Conservation (phyloP, 35 echinoderm and acorn worm species). For the Ophioderma brevispina region DNA sequence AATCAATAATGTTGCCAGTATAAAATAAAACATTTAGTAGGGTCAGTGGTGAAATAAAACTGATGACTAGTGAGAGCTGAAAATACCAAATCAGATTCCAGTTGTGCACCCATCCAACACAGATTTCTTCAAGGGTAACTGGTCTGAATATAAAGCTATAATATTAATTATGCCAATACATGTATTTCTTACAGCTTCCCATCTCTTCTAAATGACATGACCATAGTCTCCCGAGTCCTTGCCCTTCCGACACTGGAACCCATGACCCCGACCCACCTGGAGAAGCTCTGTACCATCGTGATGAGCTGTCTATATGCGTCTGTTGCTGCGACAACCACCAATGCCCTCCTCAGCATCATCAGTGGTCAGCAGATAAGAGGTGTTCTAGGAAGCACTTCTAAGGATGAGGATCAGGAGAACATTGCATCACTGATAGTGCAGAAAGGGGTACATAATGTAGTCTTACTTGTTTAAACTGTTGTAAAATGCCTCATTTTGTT, state of each 20-base stretch:
- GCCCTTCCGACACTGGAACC: slow-evolving; percentile 92
- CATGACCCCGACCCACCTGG: slow-evolving; percentile 86
- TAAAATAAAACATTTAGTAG: too few relatives aligned
- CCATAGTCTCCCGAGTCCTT: slow-evolving; percentile 86
- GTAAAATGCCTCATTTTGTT: too few relatives aligned
- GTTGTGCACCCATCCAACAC: too few relatives aligned
- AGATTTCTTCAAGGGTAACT: too few relatives aligned
- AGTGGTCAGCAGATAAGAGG: slow-evolving; percentile 52
- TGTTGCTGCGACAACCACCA: slow-evolving; percentile 75
- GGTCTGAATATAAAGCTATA: too few relatives aligned
- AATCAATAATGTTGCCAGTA: too few relatives aligned
- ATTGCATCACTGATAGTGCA: slow-evolving; percentile 77
- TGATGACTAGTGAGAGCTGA: too few relatives aligned
- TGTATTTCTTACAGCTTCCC: slow-evolving; percentile 66
- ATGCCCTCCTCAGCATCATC: slow-evolving; percentile 58
- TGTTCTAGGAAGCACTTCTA: slow-evolving; percentile 18
- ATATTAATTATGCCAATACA: too few relatives aligned
- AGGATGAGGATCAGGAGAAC: slow-evolving; percentile 93
- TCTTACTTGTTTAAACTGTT: too few relatives aligned
- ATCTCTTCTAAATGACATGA: slow-evolving; percentile 95
- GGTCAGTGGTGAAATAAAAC: too few relatives aligned
- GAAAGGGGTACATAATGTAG: slow-evolving; percentile 93
- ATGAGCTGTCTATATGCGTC: slow-evolving; percentile 97
- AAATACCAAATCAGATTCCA: too few relatives aligned
- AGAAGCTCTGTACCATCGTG: slow-evolving; percentile 84